These are phyloP conservation scores for Troilus luridus DNA, from an alignment of 2,888 invertebrate genomes.

Conservation along the genomic window DNA sequence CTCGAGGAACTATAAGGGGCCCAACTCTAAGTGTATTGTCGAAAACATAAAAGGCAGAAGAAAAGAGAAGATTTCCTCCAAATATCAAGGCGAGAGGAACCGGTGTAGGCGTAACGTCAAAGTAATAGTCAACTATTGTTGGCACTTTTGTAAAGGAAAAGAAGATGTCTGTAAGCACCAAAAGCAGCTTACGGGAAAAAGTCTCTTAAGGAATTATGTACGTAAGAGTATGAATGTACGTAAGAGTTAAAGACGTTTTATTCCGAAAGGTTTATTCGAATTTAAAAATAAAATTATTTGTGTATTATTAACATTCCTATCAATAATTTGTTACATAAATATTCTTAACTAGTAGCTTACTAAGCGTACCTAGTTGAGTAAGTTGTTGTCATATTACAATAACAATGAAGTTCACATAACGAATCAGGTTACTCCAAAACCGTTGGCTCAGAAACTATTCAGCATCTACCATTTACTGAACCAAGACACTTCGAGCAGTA, in stretches of 20 bases:
- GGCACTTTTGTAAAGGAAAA: neutral
- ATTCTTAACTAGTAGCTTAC: too few species aligned
- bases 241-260: neutral
- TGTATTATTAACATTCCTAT: neutral
- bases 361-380: too few species aligned
- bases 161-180: constrained; percentile 9
- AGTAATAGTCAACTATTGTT: constrained; percentile 34
- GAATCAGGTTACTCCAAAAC: too few species aligned
- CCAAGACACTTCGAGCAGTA: too few species aligned
- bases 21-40: constrained; percentile 34
- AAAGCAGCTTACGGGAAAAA: neutral
- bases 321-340: too few species aligned
- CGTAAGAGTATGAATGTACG: neutral
- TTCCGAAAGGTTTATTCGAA: neutral
- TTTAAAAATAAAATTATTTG: neutral
- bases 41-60: constrained; percentile 15
- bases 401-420: too few species aligned
- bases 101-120: constrained; percentile 6
- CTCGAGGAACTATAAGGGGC: neutral
- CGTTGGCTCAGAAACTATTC: too few species aligned
- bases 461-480: too few species aligned
- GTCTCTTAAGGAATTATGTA: neutral
- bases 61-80: constrained; percentile 4
- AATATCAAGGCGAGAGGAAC: neutral
- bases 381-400: too few species aligned